Evolutionary conservation across 1,140 invertebrate genomes (phyloP).

Genomic region (Acromyrmex heyeri): DNA sequence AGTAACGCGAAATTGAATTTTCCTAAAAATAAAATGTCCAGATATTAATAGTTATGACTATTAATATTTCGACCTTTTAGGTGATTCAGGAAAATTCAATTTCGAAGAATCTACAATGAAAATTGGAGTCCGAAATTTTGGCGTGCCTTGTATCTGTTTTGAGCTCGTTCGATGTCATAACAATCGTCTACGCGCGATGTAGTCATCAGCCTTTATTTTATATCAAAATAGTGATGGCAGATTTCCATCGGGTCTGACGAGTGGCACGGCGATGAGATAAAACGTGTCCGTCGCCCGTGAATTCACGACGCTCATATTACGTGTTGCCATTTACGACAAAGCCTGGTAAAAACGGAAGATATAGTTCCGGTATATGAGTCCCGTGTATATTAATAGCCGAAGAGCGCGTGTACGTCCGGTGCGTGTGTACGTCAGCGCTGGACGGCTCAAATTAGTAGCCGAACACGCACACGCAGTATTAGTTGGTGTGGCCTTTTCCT

Average conservation of each 20-base stretch:
- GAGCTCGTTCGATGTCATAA: neutral
- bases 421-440: conserved; percentile 52
- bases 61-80: neutral
- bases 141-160: neutral
- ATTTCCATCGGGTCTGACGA: neutral
- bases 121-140: neutral
- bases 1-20: no score
- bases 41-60: no score
- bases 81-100: neutral
- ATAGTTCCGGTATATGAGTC: conserved; percentile 72
- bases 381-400: conserved; percentile 70
- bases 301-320: conserved; percentile 42
- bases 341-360: conserved; percentile 66
- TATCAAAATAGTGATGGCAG: conserved; percentile 13
- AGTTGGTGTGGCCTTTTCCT: conserved; percentile 32
- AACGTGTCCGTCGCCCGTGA: neutral
- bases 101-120: neutral
- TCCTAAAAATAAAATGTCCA: no score
- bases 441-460: conserved; percentile 68
- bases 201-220: conserved; percentile 1
- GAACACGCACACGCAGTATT: conserved; percentile 5
- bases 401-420: conserved; percentile 60
- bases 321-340: conserved; percentile 55
- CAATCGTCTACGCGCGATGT: neutral
- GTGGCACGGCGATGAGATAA: neutral